A percentile compares a stretch with the other conserved stretches of the same genome.
Evolutionary conservation across 2,113 vertebrate genomes (phyloP).

Genomic region (pig (Sus scrofa)): T2T-Sscrofa CM000823.6:22807001-22807500

Average conservation of each 20-base stretch:
- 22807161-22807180: constrained; percentile 2
- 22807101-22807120: neutral
- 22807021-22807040: neutral
- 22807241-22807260: constrained; percentile 56
- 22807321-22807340: neutral
- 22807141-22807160: constrained; percentile 50
- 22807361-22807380: neutral
- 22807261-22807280: constrained; percentile 39
- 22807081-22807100: neutral
- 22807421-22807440: neutral
- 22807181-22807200: neutral
- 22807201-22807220: neutral
- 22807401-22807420: neutral
- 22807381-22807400: neutral
- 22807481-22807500: neutral
- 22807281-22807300: constrained; percentile 35
- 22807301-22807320: neutral
- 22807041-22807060: neutral
- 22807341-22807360: neutral
- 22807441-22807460: too few species aligned
- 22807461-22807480: neutral
- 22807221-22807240: constrained; percentile 57
- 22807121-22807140: constrained; percentile 25
- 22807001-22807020: neutral
- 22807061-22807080: constrained; percentile 6